These are phyloP conservation scores for Amblyjoppa fuscipennis DNA, from an alignment of 2,888 invertebrate species.

Conservation along the genomic window DNA sequence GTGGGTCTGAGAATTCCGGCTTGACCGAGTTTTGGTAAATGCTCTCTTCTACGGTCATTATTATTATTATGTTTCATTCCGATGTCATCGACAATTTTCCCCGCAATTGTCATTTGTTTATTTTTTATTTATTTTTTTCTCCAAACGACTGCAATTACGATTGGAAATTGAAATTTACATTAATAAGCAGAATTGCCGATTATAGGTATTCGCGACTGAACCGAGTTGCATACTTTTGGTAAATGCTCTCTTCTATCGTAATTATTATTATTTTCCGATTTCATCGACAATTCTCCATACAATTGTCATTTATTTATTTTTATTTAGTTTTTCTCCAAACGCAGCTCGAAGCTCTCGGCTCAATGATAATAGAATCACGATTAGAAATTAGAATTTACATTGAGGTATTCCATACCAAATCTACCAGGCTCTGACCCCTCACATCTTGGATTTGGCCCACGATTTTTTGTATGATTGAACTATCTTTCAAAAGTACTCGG, in stretches of 20 bases:
- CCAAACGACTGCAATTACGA: background rate
- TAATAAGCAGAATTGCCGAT: background rate
- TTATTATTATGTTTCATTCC: background rate
- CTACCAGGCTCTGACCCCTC: no score
- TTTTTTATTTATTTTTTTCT: background rate
- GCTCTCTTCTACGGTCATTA: slow-evolving; percentile 30
- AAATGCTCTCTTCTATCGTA: background rate
- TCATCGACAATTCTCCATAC: slow-evolving; percentile 40
- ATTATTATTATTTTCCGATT: slow-evolving; percentile 24
- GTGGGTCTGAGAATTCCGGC: slow-evolving; percentile 39
- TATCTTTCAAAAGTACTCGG: no score
- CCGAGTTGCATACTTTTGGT: background rate
- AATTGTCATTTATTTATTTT: background rate
- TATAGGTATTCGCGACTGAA: background rate
- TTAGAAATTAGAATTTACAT: background rate
- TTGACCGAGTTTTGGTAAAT: slow-evolving; percentile 57
- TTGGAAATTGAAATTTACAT: background rate
- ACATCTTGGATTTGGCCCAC: no score
- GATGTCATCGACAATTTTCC: slow-evolving; percentile 42
- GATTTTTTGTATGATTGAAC: no score
- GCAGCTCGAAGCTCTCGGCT: background rate
- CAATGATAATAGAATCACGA: background rate
- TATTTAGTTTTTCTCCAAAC: background rate
- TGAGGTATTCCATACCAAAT: no score
- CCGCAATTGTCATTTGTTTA: background rate